A percentile compares a stretch with the other conserved stretches of the same genome.
Conservation (phyloP, 2,113 vertebrate genomes). For the Gasterosteus nipponicus region DNA sequence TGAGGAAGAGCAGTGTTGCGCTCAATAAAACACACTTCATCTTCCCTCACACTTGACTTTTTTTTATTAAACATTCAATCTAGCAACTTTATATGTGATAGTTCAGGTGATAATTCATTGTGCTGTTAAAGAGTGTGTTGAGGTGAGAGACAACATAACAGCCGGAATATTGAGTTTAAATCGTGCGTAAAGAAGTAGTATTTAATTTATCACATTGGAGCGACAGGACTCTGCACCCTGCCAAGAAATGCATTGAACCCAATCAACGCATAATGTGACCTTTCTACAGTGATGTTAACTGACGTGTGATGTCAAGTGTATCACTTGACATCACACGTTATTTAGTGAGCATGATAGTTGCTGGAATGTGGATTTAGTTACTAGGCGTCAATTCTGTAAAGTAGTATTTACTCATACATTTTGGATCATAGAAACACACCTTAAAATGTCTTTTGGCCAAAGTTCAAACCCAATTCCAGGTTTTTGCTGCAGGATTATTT, state of each 20-base stretch:
- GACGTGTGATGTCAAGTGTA: no score
- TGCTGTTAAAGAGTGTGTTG: neutral
- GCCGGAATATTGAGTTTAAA: neutral
- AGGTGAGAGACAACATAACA: neutral
- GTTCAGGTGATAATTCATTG: neutral
- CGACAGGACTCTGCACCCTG: neutral
- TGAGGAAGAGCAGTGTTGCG: neutral
- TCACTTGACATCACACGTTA: neutral
- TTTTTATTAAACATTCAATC: neutral
- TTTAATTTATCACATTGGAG: neutral
- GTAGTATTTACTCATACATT: neutral
- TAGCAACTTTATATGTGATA: neutral
- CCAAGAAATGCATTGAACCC: neutral
- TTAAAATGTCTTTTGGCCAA: neutral
- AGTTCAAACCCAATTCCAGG: neutral
- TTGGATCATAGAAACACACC: neutral
- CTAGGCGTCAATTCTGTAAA: neutral
- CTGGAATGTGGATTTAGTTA: neutral
- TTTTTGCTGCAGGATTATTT: neutral
- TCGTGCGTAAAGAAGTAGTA: neutral
- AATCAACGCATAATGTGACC: neutral
- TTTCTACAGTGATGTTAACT: neutral
- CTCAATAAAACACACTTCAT: neutral
- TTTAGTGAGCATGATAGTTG: neutral
- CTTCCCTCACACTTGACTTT: neutral